Percentiles rank a stretch among this genome's conserved stretches.
Conservation (phyloP, 2,888 invertebrate genomes). For the Sphinx pinastri region DNA sequence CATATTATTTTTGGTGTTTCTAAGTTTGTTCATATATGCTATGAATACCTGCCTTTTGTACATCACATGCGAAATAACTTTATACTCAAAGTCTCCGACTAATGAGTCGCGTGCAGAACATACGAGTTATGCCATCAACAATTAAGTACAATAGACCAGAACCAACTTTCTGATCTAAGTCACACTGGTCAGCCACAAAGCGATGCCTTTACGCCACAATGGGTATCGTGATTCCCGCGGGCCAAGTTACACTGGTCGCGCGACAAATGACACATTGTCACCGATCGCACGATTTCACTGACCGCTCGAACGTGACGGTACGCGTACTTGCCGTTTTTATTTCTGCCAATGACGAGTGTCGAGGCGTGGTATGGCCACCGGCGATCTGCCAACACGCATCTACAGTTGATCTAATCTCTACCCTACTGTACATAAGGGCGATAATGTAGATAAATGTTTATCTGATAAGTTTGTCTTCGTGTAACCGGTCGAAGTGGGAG, state of each 20-base stretch:
- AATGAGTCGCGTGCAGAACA: too few relatives aligned
- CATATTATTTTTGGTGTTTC: not conserved
- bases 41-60: not conserved
- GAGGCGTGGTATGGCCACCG: conserved; percentile 79
- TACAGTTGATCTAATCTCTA: conserved; percentile 53
- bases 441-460: conserved; percentile 44
- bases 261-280: conserved; percentile 74
- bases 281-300: conserved; percentile 80
- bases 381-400: conserved; percentile 55
- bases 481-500: conserved; percentile 77
- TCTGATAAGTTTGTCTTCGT: conserved; percentile 53
- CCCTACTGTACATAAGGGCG: conserved; percentile 51
- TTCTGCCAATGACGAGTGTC: conserved; percentile 83
- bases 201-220: conserved; percentile 22
- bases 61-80: too few relatives aligned
- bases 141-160: too few relatives aligned
- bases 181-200: not conserved
- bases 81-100: too few relatives aligned
- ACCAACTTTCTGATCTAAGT: not conserved
- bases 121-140: too few relatives aligned
- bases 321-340: conserved; percentile 83
- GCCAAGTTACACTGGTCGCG: conserved; percentile 55
- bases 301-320: conserved; percentile 81
- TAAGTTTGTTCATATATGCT: not conserved
- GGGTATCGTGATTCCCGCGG: conserved; percentile 36